Evolutionary conservation across 1,140 invertebrate species (phyloP).

Genomic region (Apis mellifera): DNA sequence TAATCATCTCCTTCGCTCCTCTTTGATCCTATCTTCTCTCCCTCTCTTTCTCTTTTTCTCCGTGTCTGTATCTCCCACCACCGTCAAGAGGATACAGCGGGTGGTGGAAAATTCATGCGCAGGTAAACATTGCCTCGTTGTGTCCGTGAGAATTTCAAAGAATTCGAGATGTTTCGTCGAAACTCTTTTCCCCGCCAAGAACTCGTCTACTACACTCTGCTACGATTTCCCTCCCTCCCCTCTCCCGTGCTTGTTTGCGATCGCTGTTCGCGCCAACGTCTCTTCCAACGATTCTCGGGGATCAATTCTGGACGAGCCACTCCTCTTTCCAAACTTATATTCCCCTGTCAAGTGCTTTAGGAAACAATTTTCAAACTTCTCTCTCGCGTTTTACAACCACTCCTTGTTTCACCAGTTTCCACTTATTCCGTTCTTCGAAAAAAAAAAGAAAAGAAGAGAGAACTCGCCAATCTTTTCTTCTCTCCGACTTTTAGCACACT

Average conservation of each 20-base stretch:
- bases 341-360: not conserved
- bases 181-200: not conserved
- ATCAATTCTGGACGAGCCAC: not conserved
- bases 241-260: not conserved
- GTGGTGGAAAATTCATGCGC: conserved; percentile 25
- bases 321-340: not conserved
- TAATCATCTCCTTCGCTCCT: conserved; percentile 55
- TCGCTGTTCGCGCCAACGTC: not conserved
- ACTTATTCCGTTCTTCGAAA: not conserved
- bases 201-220: not conserved
- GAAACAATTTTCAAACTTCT: conserved; percentile 18
- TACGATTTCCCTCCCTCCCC: not conserved
- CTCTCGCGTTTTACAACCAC: not conserved
- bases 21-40: conserved; percentile 52
- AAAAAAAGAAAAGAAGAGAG: not conserved
- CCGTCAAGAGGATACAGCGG: not conserved
- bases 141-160: not conserved
- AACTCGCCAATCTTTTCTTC: not conserved
- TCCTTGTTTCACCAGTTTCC: not conserved
- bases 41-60: not conserved
- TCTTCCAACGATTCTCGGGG: not conserved
- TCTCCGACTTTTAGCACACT: not conserved
- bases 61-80: not conserved
- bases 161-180: not conserved
- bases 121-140: not conserved